Conservation (phyloP, 2,888 invertebrate genomes). For the Laothoe populi region DNA sequence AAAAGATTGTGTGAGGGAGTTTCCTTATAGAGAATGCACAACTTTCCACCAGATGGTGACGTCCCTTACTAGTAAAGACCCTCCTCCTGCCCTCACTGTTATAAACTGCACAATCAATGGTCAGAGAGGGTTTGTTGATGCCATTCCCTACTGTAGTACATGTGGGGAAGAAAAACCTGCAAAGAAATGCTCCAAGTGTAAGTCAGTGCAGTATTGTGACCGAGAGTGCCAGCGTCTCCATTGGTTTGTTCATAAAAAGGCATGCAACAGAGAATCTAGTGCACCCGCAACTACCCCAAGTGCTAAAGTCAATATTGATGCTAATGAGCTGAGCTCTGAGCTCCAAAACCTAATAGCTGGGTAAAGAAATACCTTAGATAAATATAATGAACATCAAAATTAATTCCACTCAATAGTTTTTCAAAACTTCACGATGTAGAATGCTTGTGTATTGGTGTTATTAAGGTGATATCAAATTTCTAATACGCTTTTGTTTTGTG, state of each 20-base stretch:
- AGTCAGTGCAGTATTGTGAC: conserved; percentile 96
- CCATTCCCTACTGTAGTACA: conserved; percentile 90
- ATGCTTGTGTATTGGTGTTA: conserved; percentile 23
- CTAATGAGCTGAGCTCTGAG: conserved; percentile 78
- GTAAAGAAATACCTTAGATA: conserved; percentile 42
- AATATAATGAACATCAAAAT: conserved; percentile 8
- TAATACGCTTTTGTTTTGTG: conserved; percentile 1
- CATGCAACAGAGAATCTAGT: conserved; percentile 88
- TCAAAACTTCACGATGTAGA: conserved; percentile 18
- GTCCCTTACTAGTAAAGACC: conserved; percentile 90
- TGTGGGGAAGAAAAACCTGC: conserved; percentile 95
- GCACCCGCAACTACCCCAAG: conserved; percentile 55
- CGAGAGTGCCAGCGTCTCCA: conserved; percentile 97
- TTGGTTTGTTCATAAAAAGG: conserved; percentile 96
- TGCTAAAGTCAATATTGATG: conserved; percentile 66
- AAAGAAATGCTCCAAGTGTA: conserved; percentile 98
- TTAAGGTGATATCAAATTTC: conserved; percentile 1
- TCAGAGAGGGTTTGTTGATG: conserved; percentile 91
- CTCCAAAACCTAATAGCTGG: conserved; percentile 80
- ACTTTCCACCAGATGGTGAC: conserved; percentile 94
- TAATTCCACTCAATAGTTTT: conserved; percentile 4
- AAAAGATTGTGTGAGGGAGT: conserved; percentile 94
- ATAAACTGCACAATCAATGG: conserved; percentile 94
- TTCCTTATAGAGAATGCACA: conserved; percentile 95
- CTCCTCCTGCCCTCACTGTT: conserved; percentile 88